Percentiles rank a stretch among this genome's conserved stretches.
These are phyloP conservation scores for Dysdera silvatica DNA, from an alignment of 1,140 invertebrate genomes.

Conservation along the genomic window DNA sequence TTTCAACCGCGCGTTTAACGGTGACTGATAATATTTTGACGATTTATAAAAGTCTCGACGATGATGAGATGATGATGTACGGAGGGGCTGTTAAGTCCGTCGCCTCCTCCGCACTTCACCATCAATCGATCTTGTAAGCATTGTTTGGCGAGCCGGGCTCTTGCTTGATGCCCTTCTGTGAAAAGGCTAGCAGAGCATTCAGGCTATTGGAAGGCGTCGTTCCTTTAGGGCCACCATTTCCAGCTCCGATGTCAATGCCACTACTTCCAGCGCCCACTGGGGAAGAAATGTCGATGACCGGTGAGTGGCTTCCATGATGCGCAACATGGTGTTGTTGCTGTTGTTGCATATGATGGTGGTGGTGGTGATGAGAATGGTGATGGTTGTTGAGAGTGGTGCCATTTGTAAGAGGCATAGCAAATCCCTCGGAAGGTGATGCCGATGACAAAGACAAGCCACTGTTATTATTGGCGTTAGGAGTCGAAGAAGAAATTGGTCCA, in stretches of 20 bases:
- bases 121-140: too few relatives aligned
- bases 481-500: not conserved
- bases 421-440: constrained; percentile 28
- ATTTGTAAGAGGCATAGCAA: constrained; percentile 29
- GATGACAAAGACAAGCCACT: too few relatives aligned
- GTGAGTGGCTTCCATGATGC: too few relatives aligned
- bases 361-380: constrained; percentile 22
- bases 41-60: too few relatives aligned
- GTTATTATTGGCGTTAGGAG: not conserved
- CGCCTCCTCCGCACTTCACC: too few relatives aligned
- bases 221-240: not conserved
- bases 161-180: constrained; percentile 31
- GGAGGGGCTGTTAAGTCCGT: too few relatives aligned
- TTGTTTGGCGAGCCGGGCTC: constrained; percentile 25
- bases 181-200: constrained; percentile 31
- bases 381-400: constrained; percentile 23
- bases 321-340: too few relatives aligned
- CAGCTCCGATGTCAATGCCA: not conserved
- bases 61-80: too few relatives aligned
- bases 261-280: constrained; percentile 6
- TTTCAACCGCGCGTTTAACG: too few relatives aligned
- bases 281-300: too few relatives aligned
- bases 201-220: constrained; percentile 21
- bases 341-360: constrained; percentile 20
- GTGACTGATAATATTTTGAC: too few relatives aligned